Evolutionary conservation across 2,113 vertebrate species (phyloP), one percentile per base, ranked within the genome.

Genomic region (Myanophis thanlyinensis): DNA sequence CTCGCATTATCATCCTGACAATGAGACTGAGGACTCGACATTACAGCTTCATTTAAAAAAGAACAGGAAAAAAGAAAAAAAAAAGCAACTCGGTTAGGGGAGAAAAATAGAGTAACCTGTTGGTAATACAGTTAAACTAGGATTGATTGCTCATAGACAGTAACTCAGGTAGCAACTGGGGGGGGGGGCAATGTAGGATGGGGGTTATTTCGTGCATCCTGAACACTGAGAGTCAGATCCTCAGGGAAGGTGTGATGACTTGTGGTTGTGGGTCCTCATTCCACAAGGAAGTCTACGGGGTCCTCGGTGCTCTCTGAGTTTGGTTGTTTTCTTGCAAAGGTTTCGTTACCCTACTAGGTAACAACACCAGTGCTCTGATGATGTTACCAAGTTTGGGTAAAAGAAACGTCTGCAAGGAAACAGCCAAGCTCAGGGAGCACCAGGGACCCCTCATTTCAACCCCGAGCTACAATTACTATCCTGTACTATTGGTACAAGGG

Each of bases 21-120:
- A 90, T 92, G 89, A 94, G 94, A 93, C 94, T 88, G 87, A 91
- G 90, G 95, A 93, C 91, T 93, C 51, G 51, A 88, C 92, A 47
- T 90, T 86, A 90, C 95, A 93, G 92, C 94, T 95, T 94, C 1
- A 93, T 88, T 92, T 94, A 90, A 88, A 9, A 9, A 9, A n/a
- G n/a, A n/a, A n/a, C n/a, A n/a, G n/a, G n/a, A n/a, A n/a, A 22
- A 22, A 22, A 44, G 15, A n/a, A 15, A 2, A 3, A 59, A 59
- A 59, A 59, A 67, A 35, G 62, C 30, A 35, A 67, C 11, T 67
- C 20, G 23, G 1, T 13, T 40, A 93, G 93, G 7, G 2, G 44
- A 47, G 89, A 89, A 12, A 48, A 62, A 20, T 6, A 27, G 3
- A 56, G 91, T 18, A 59, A 89, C 48, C 44, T 22, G 35, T 10